A percentile compares a stretch with the other conserved stretches of the same genome.
Conservation (phyloP, 2,113 vertebrate genomes). For the Arizona elegans region DNA sequence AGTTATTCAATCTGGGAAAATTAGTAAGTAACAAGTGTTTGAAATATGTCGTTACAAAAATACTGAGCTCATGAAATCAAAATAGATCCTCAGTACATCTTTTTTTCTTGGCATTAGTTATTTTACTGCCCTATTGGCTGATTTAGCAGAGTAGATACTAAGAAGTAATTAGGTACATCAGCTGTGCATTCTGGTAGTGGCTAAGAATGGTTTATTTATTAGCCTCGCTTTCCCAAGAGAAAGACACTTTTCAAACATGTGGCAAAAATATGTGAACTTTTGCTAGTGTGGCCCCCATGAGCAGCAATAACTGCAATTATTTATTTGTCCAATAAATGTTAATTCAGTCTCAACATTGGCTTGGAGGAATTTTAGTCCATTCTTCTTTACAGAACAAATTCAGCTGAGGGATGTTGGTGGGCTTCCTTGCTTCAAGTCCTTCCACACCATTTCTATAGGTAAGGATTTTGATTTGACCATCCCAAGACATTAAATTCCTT, state of each 20-base stretch:
- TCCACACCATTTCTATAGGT: neutral
- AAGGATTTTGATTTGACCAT: neutral
- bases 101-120: neutral
- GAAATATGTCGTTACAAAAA: neutral
- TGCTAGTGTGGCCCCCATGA: too few species aligned
- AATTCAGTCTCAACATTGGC: neutral
- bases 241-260: too few species aligned
- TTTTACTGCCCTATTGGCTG: too few species aligned
- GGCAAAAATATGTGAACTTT: too few species aligned
- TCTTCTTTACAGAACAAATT: neutral
- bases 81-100: neutral
- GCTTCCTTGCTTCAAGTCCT: neutral
- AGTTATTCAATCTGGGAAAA: slow-evolving; percentile 13
- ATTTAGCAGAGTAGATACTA: neutral
- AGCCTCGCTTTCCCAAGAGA: neutral
- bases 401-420: neutral
- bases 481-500: neutral
- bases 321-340: neutral
- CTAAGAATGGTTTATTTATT: neutral
- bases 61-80: neutral
- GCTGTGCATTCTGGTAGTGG: neutral
- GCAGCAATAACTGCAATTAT: neutral
- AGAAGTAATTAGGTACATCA: neutral
- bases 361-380: neutral
- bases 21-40: neutral